Evolutionary conservation across 2,113 vertebrate genomes (phyloP), one percentile per base, ranked within the genome.

Genomic region (Neogobius melanostomus): DNA sequence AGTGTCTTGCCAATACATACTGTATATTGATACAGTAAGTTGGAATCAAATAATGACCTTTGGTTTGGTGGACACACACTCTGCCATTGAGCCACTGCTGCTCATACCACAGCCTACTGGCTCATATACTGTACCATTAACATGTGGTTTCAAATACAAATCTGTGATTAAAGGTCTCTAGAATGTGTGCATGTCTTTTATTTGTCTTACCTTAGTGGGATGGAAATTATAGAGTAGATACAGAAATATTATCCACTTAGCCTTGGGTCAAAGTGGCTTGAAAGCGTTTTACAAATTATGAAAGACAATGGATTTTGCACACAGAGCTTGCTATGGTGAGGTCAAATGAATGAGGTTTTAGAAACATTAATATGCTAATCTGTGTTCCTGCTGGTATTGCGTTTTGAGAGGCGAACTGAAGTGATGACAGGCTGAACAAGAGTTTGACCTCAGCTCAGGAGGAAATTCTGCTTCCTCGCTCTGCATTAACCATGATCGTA

Each of bases 401-500:
- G 11, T 54, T 36, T 74, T 48, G 66, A 8, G 9, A 2, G 9
- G 17, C 7, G 2, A 59, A 60, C 44, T 72, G 10, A 36, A 51
- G 48, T 67, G 71, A 71, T 21, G 57, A 74, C 64, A 72, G 17
- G 68, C n/a, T 45, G 54, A 46, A 43, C 64, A 78, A 73, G 75
- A 73, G 66, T 72, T 69, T 80, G 43, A 61, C n/a, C 61, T 79
- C 64, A 21, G 71, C 66, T 45, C 71, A 65, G 45, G 68, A 80
- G 76, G 71, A 82, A 79, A 74, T 80, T 57, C 76, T 64, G 71
- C 47, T 53, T 51, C 48, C 60, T 12, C 49, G 0, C 0, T 68
- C 78, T 54, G 75, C 72, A 69, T 72, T 83, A 43, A 72, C 71
- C 56, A 74, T 65, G 44, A 72, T 69, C 71, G 52, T 60, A 82